phyloP scores from a whole-genome alignment of 2,113 vertebrate genomes.

The Oncorhynchus gorbuscha region DNA sequence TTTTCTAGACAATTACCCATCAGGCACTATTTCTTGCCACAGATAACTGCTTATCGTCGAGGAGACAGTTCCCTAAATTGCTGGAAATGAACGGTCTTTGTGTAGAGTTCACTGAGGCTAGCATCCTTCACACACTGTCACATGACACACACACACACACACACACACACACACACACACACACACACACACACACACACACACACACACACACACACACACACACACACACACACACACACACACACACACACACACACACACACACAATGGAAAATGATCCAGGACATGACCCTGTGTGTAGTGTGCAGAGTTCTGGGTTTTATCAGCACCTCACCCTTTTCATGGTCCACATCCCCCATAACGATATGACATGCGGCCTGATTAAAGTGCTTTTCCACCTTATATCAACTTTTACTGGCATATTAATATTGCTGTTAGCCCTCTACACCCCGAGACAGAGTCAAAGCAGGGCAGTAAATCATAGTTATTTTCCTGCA shows the following conservation, averaged over 20 bases:
- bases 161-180: background rate
- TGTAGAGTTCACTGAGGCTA: background rate
- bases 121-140: background rate
- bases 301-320: slow-evolving; percentile 30
- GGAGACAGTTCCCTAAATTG: slow-evolving; percentile 43
- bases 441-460: background rate
- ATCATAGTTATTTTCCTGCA: slow-evolving; percentile 26
- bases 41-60: slow-evolving; percentile 55
- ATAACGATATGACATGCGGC: slow-evolving; percentile 24
- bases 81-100: slow-evolving; percentile 33
- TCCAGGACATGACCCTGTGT: background rate
- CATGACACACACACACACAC: background rate
- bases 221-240: background rate
- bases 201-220: background rate
- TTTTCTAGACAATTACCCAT: slow-evolving; percentile 40
- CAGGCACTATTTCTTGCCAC: slow-evolving; percentile 40
- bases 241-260: slow-evolving; percentile 17
- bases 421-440: slow-evolving; percentile 38
- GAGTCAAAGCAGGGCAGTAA: slow-evolving; percentile 45
- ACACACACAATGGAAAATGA: slow-evolving; percentile 8
- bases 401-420: slow-evolving; percentile 33
- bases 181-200: slow-evolving; percentile 8
- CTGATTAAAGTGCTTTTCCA: slow-evolving; percentile 20
- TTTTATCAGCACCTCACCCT: slow-evolving; percentile 43
- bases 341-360: slow-evolving; percentile 3